Conservation (phyloP, 2,888 invertebrate species). For the Andrena camellia region DNA sequence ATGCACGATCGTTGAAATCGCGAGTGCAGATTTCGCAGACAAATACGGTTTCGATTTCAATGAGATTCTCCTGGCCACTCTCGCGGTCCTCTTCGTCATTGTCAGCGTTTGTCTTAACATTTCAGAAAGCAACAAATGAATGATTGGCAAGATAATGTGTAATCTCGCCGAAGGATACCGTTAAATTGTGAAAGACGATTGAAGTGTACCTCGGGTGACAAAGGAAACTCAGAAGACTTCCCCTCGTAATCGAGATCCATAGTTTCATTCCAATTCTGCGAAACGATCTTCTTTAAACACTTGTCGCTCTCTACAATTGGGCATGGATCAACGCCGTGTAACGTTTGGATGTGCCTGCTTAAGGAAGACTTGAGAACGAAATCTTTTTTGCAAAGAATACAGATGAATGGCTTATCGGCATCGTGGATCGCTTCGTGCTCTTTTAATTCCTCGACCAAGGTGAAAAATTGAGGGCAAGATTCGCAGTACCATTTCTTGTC, state of each 20-base stretch:
- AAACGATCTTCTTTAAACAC: constrained; percentile 77
- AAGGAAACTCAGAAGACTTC: constrained; percentile 52
- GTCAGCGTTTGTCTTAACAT: constrained; percentile 65
- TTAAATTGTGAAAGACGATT: not conserved
- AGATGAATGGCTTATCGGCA: constrained; percentile 84
- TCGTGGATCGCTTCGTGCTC: constrained; percentile 81
- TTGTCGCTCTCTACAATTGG: constrained; percentile 82
- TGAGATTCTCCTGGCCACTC: constrained; percentile 80
- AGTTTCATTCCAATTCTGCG: constrained; percentile 64
- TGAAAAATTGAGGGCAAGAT: constrained; percentile 79
- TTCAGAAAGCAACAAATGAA: not conserved
- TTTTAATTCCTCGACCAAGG: constrained; percentile 77
- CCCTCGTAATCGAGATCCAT: constrained; percentile 70
- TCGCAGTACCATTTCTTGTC: constrained; percentile 82
- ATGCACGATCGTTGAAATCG: constrained; percentile 86
- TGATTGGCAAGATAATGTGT: not conserved
- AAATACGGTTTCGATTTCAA: constrained; percentile 85
- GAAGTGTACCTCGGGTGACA: constrained; percentile 59
- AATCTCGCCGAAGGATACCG: no score
- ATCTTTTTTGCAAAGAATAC: constrained; percentile 86
- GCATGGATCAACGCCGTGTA: constrained; percentile 86
- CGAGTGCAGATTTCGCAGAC: constrained; percentile 85
- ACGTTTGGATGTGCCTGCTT: constrained; percentile 86
- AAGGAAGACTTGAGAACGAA: constrained; percentile 85
- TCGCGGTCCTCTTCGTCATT: constrained; percentile 80